Conservation (phyloP, 2,888 invertebrate genomes). For the Auanema sp. region DNA sequence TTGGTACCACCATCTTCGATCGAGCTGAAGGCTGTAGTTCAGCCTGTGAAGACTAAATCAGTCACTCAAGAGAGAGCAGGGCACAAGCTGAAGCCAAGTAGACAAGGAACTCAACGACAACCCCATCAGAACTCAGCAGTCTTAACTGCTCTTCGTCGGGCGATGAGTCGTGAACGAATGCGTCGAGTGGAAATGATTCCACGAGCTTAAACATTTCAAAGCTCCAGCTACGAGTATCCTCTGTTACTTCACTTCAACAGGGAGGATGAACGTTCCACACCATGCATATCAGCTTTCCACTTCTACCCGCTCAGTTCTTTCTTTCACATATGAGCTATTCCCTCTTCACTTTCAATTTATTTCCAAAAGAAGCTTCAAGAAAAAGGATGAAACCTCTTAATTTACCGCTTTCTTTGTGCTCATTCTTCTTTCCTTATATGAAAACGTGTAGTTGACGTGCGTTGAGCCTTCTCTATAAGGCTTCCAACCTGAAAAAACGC, state of each 20-base stretch:
- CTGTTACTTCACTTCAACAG: neutral
- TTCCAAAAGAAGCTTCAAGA: too few species aligned
- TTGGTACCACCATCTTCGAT: constrained; percentile 43
- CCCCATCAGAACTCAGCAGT: constrained; percentile 29
- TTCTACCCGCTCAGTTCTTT: too few species aligned
- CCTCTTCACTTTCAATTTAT: too few species aligned
- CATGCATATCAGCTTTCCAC: too few species aligned
- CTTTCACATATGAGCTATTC: too few species aligned
- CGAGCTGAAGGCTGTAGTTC: constrained; percentile 46
- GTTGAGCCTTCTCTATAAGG: too few species aligned
- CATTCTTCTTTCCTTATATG: too few species aligned
- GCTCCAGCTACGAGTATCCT: neutral
- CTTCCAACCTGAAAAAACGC: too few species aligned
- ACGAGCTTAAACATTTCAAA: constrained; percentile 7
- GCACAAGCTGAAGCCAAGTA: constrained; percentile 7
- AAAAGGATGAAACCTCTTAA: too few species aligned
- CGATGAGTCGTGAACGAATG: constrained; percentile 35
- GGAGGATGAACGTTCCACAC: too few species aligned
- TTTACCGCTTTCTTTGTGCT: too few species aligned
- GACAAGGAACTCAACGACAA: constrained; percentile 10
- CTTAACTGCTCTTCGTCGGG: constrained; percentile 40
- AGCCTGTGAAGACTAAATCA: constrained; percentile 37
- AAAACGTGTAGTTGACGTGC: too few species aligned
- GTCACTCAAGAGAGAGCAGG: constrained; percentile 22
- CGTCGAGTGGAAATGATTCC: constrained; percentile 12